Evolutionary conservation across 2,113 vertebrate species (phyloP), one percentile per base, ranked within the genome.

Genomic region (Zosterops lateralis): DNA sequence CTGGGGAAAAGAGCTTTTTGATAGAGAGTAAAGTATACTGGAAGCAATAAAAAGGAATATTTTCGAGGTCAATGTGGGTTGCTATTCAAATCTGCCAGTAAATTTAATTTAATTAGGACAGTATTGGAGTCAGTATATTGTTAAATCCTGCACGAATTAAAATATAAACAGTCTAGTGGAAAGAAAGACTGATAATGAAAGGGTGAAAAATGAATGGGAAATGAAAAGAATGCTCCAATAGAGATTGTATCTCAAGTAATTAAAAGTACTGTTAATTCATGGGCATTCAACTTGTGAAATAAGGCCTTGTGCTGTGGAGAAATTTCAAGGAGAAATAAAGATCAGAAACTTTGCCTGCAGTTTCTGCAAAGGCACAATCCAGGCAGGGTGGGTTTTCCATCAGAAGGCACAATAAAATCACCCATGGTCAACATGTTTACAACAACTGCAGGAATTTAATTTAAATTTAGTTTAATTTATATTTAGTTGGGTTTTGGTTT

Each of bases 231-330:
- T 87, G 70, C 44, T 94, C 34, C 73, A 74, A 78, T 51, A 58
- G 47, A 90, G 92, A 93, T 94, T 79, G 31, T 71, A 94, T 96
- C 90, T 92, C 9, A 77, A 78, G 79, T 86, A 96, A 94, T 92
- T 90, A 88, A 90, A 88, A 81, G 48, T 77, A 17, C 40, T 88
- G 76, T 81, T 93, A 94, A 92, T 94, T 93, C 68, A 28, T 14
- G 71, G 40, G 32, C 90, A 51, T 77, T 92, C 66, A 71, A 40
- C 57, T 81, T 16, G 34, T 62, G 61, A 90, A 88, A 78, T 58
- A 14, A 58, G 44, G 22, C 73, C 51, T 42, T 83, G 61, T 48
- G 53, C 40, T 72, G 56, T n/a, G 86, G 32, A 90, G 40, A 68
- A 31, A 34, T 61, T 83, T 88, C 81, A 89, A 88, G 91, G 84